Conservation (phyloP, 2,113 vertebrate species). For the Mesoclemmys tuberculata region DNA sequence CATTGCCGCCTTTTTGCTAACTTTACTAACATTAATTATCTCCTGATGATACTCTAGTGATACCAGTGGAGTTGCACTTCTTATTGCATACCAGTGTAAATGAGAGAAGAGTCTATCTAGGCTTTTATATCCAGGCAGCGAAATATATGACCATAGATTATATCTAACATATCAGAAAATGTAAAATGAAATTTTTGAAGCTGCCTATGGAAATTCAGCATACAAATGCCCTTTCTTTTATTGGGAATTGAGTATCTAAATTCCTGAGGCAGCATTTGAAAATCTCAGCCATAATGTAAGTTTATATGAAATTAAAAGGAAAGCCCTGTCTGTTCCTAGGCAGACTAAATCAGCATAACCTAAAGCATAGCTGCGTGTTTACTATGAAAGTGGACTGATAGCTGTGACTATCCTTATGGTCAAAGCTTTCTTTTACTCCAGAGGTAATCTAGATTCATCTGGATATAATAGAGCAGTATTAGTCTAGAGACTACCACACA, state of each 20-base stretch:
- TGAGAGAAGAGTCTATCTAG: conserved; percentile 10
- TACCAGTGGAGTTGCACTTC: background rate
- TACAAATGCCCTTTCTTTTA: background rate
- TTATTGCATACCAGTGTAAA: conserved; percentile 5
- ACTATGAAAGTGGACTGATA: background rate
- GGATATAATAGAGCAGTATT: background rate
- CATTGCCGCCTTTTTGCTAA: background rate
- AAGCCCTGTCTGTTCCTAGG: background rate
- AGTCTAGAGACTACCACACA: background rate
- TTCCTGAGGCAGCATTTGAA: background rate
- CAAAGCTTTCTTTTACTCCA: background rate
- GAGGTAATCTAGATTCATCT: background rate
- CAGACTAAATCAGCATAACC: background rate
- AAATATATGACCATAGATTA: background rate
- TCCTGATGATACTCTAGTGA: background rate
- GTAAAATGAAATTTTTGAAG: background rate
- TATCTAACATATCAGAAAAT: background rate
- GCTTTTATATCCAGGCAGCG: background rate
- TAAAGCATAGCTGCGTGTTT: background rate
- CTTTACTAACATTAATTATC: background rate
- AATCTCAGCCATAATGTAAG: background rate
- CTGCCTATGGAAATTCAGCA: background rate
- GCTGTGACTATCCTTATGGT: background rate
- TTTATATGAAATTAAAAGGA: background rate
- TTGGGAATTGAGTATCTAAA: background rate